Evolutionary conservation across 92 coral and sea anemone genomes (phyloP).

Genomic region (Actinostola sp.): DNA sequence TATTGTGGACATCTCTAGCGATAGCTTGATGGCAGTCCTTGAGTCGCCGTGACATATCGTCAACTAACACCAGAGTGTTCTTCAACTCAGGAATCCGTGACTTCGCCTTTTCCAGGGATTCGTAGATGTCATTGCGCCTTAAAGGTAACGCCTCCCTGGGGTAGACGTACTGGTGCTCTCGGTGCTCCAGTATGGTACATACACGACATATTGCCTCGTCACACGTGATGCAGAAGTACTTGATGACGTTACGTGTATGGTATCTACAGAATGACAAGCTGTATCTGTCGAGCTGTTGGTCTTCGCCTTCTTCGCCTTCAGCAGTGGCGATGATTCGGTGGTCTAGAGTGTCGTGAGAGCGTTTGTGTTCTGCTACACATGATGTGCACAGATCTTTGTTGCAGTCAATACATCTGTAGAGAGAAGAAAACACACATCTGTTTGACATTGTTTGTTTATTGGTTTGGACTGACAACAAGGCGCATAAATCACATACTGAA

Average conservation of each 20-base stretch:
- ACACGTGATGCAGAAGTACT: slow-evolving; percentile 95
- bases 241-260: slow-evolving; percentile 97
- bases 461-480: too few relatives aligned
- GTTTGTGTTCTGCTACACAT: slow-evolving; percentile 97
- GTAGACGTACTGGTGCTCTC: slow-evolving; percentile 94
- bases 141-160: slow-evolving; percentile 95
- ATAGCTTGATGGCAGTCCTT: slow-evolving; percentile 84
- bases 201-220: slow-evolving; percentile 98
- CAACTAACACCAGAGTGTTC: slow-evolving; percentile 77
- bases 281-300: slow-evolving; percentile 86
- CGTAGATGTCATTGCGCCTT: slow-evolving; percentile 77
- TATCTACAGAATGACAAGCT: slow-evolving; percentile 90
- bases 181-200: slow-evolving; percentile 93
- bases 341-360: slow-evolving; percentile 91
- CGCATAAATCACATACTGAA: too few relatives aligned
- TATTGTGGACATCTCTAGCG: slow-evolving; percentile 81
- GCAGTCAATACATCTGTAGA: slow-evolving; percentile 86
- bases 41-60: slow-evolving; percentile 91
- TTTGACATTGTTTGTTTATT: too few relatives aligned
- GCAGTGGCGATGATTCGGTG: slow-evolving; percentile 78
- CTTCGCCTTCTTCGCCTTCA: slow-evolving; percentile 65
- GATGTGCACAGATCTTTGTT: slow-evolving; percentile 80
- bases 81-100: slow-evolving; percentile 83
- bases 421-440: background rate
- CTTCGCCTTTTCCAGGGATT: slow-evolving; percentile 81